Percentiles rank a stretch among this genome's conserved stretches.
These are phyloP conservation scores for Agraylea sexmaculata DNA, from an alignment of 1,140 invertebrate species.

Conservation along the genomic window DNA sequence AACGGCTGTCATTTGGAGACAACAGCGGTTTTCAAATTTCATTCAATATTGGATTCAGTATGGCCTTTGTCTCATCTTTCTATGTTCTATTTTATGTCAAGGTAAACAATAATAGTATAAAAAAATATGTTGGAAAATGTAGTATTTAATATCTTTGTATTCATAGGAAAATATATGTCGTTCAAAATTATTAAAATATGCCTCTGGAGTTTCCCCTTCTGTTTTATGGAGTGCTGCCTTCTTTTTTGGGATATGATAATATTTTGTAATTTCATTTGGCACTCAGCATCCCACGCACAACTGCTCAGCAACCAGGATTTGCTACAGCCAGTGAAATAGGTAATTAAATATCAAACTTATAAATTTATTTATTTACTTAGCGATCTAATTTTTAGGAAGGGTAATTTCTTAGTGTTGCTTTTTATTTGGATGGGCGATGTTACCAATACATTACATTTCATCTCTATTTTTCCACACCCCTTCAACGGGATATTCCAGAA, in stretches of 20 bases:
- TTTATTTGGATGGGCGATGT: conserved; percentile 38
- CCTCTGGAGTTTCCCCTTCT: conserved; percentile 60
- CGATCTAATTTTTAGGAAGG: too few relatives aligned
- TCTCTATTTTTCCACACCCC: conserved; percentile 40
- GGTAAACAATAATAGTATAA: conserved; percentile 40
- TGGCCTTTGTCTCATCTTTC: conserved; percentile 62
- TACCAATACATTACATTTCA: conserved; percentile 39
- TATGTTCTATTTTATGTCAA: conserved; percentile 59
- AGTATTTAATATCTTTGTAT: conserved; percentile 5
- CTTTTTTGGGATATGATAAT: conserved; percentile 60
- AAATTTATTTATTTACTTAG: too few relatives aligned
- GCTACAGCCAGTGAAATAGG: conserved; percentile 39
- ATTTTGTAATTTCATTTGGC: conserved; percentile 42
- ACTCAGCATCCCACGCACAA: conserved; percentile 40
- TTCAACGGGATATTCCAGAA: conserved; percentile 58
- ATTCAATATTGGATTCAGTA: conserved; percentile 51
- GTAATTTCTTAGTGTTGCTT: conserved; percentile 38
- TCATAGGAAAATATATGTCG: conserved; percentile 40
- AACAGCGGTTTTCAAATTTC: conserved; percentile 50
- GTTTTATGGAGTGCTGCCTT: conserved; percentile 60
- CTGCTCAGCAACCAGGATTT: conserved; percentile 47
- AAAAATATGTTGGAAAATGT: not conserved
- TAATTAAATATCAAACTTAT: too few relatives aligned
- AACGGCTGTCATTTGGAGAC: conserved; percentile 38
- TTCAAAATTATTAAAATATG: conserved; percentile 46